phyloP scores from a whole-genome alignment of 2,888 invertebrate genomes.

The Neocrepidodera transversa region DNA sequence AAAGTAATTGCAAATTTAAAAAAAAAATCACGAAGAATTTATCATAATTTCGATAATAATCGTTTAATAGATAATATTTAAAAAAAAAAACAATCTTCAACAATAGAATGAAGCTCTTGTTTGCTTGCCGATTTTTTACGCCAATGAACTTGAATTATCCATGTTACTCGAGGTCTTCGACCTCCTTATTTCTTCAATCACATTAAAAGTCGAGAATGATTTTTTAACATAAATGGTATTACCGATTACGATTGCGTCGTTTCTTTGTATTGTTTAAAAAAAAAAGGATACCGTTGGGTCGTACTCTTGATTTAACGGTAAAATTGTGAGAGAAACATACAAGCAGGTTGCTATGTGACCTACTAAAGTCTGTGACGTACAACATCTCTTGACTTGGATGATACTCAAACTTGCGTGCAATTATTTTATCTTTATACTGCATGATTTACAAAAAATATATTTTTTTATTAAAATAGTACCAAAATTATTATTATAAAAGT shows the following conservation, averaged over 20 bases:
- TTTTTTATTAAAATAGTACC: too few relatives aligned
- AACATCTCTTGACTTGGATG: too few relatives aligned
- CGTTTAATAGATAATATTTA: too few relatives aligned
- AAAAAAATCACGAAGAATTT: too few relatives aligned
- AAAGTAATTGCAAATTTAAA: too few relatives aligned
- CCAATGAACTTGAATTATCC: constrained; percentile 22
- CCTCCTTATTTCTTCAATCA: constrained; percentile 21
- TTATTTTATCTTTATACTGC: too few relatives aligned
- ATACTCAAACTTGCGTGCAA: too few relatives aligned
- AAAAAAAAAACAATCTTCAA: too few relatives aligned
- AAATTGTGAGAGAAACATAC: background rate
- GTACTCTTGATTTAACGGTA: constrained; percentile 23
- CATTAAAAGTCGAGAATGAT: constrained; percentile 18
- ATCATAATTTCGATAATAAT: too few relatives aligned
- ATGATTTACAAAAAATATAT: too few relatives aligned
- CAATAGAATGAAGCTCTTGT: background rate
- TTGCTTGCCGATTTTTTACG: constrained; percentile 7
- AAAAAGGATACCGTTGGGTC: constrained; percentile 19
- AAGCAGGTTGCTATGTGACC: constrained; percentile 18
- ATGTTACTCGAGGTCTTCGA: constrained; percentile 20
- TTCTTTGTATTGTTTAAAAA: constrained; percentile 6
- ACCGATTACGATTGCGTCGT: constrained; percentile 13
- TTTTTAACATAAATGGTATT: constrained; percentile 27
- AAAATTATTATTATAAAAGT: too few relatives aligned
- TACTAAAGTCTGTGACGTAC: constrained; percentile 20